A percentile compares a stretch with the other conserved stretches of the same genome.
These are phyloP conservation scores for Dendrocincla tyrannina DNA, from an alignment of 2,797 vertebrate genomes.

Conservation along the genomic window DNA sequence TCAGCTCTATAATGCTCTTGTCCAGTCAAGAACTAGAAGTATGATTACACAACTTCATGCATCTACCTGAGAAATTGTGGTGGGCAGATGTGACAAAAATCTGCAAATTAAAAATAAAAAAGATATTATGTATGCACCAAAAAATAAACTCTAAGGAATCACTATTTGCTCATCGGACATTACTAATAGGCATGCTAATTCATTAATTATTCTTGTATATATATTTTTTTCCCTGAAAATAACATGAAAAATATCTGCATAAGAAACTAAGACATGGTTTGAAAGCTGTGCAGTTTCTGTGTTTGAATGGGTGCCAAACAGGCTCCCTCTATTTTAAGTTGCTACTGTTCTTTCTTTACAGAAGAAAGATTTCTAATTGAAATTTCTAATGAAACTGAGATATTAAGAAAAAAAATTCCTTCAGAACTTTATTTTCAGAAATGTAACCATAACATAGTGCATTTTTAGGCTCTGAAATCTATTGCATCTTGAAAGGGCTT, in stretches of 20 bases:
- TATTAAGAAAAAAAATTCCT: neutral
- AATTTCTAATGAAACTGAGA: neutral
- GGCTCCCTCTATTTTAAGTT: neutral
- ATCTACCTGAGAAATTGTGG: neutral
- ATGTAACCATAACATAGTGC: neutral
- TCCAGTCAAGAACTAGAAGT: neutral
- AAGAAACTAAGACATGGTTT: neutral
- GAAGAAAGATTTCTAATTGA: no score
- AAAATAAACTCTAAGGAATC: neutral
- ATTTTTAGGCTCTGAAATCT: neutral
- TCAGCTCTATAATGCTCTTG: neutral
- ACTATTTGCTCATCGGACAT: neutral
- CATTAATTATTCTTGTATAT: neutral
- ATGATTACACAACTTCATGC: neutral
- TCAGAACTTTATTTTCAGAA: neutral
- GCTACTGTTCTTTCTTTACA: neutral
- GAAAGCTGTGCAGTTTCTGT: neutral
- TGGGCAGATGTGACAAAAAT: neutral
- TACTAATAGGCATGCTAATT: neutral
- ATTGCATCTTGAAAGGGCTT: neutral
- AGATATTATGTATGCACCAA: neutral
- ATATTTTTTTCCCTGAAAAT: neutral
- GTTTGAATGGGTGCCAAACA: neutral
- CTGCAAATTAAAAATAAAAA: neutral
- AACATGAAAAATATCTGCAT: neutral